A percentile compares a stretch with the other conserved stretches of the same genome.
phyloP scores from a whole-genome alignment of 1,140 invertebrate genomes.

The Calycopis cecrops region DNA sequence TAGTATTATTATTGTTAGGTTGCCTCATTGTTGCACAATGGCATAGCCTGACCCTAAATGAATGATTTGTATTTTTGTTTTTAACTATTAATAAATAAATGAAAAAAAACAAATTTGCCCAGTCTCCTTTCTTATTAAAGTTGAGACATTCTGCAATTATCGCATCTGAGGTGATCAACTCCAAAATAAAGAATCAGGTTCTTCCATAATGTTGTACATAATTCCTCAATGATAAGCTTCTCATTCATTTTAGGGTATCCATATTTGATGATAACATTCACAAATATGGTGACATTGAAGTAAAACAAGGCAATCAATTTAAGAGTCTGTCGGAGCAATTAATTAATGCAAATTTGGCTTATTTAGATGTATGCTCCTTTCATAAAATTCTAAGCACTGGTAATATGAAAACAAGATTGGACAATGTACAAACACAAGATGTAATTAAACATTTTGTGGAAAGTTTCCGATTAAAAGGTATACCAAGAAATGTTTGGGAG shows the following conservation, averaged over 20 bases:
- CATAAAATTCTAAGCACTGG: slow-evolving; percentile 34
- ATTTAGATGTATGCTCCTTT: slow-evolving; percentile 34
- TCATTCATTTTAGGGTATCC: slow-evolving; percentile 39
- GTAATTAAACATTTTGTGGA: slow-evolving; percentile 37
- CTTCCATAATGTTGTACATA: neutral
- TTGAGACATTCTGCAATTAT: too few relatives aligned
- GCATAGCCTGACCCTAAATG: too few relatives aligned
- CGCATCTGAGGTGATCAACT: too few relatives aligned
- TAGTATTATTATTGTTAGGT: too few relatives aligned
- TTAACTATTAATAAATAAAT: too few relatives aligned
- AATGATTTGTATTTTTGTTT: too few relatives aligned
- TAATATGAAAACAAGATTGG: slow-evolving; percentile 37
- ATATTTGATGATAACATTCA: slow-evolving; percentile 60
- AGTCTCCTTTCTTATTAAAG: too few relatives aligned
- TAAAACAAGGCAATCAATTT: slow-evolving; percentile 30
- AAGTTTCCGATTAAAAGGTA: slow-evolving; percentile 21
- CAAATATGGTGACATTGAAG: slow-evolving; percentile 52
- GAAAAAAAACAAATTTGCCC: too few relatives aligned
- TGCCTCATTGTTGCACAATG: too few relatives aligned
- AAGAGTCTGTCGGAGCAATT: slow-evolving; percentile 35
- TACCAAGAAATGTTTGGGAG: slow-evolving; percentile 27
- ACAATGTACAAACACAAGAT: slow-evolving; percentile 22
- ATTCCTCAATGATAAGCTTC: neutral
- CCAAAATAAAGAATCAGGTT: too few relatives aligned
- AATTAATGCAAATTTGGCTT: slow-evolving; percentile 35